A percentile compares a stretch with the other conserved stretches of the same genome.
Conservation (phyloP, 2,797 vertebrate genomes). For the Hypotaenidia philippensis region DNA sequence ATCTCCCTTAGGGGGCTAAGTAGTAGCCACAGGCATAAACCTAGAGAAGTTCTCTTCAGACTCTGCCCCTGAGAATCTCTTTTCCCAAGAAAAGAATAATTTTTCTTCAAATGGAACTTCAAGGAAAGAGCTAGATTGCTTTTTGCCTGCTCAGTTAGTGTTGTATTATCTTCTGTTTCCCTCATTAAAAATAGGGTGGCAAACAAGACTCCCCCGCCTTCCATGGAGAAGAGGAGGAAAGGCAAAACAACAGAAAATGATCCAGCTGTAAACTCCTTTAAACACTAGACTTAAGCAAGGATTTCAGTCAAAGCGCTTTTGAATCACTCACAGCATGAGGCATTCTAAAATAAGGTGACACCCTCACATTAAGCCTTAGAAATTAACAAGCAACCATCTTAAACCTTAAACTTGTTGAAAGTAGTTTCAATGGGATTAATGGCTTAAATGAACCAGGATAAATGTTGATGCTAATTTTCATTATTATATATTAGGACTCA, state of each 20-base stretch:
- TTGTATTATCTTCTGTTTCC: not conserved
- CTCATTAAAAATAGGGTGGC: not conserved
- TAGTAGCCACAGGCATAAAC: not conserved
- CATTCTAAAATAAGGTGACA: constrained; percentile 5
- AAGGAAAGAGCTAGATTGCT: not conserved
- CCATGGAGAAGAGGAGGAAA: not conserved
- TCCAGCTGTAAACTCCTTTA: not conserved
- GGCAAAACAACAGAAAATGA: constrained; percentile 1
- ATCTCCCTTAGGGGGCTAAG: not conserved
- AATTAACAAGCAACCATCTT: constrained; percentile 17
- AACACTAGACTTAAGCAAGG: not conserved
- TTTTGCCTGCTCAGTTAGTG: not conserved
- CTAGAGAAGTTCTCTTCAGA: not conserved
- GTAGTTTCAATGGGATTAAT: constrained; percentile 12
- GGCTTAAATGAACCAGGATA: not conserved
- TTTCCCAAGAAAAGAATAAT: not conserved
- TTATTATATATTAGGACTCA: not conserved
- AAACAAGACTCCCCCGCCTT: not conserved
- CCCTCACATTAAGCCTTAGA: not conserved
- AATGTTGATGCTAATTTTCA: constrained; percentile 16
- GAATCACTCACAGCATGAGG: not conserved
- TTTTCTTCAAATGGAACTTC: not conserved
- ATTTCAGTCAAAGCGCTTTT: not conserved
- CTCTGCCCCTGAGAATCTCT: not conserved
- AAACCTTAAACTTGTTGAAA: constrained; percentile 18